Evolutionary conservation across 2,888 invertebrate species (phyloP).

Genomic region (Baccha elongata): DNA sequence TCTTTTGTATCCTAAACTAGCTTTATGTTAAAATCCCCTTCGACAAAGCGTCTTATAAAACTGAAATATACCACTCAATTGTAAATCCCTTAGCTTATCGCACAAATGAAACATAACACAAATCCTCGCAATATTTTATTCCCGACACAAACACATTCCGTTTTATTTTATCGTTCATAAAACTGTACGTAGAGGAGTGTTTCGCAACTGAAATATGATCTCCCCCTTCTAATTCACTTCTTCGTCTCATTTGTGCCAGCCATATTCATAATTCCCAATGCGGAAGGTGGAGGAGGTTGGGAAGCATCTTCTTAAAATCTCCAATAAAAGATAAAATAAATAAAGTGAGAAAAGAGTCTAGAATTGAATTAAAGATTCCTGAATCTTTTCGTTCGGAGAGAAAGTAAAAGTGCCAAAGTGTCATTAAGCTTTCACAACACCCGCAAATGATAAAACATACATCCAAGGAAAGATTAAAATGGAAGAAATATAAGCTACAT

Average conservation of each 20-base stretch:
- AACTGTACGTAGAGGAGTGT: background rate
- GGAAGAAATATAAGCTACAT: slow-evolving; percentile 42
- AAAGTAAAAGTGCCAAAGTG: slow-evolving; percentile 63
- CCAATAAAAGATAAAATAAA: slow-evolving; percentile 16
- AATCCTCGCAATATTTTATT: slow-evolving; percentile 36
- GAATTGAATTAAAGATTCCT: slow-evolving; percentile 57
- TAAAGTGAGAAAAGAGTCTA: slow-evolving; percentile 3
- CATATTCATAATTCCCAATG: slow-evolving; percentile 51
- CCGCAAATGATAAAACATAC: slow-evolving; percentile 2
- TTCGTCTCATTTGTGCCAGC: slow-evolving; percentile 27
- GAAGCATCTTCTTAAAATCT: slow-evolving; percentile 21
- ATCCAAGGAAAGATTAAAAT: slow-evolving; percentile 33
- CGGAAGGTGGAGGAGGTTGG: background rate
- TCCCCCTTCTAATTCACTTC: background rate
- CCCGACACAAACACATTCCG: background rate
- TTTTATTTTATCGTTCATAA: slow-evolving; percentile 12
- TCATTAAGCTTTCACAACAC: slow-evolving; percentile 55
- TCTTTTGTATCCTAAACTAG: background rate
- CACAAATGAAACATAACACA: slow-evolving; percentile 26
- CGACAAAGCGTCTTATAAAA: too few species aligned
- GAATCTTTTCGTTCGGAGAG: slow-evolving; percentile 50
- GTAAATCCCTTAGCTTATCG: slow-evolving; percentile 37
- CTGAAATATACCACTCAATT: slow-evolving; percentile 1
- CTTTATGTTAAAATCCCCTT: background rate
- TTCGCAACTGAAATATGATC: slow-evolving; percentile 34